phyloP scores from a whole-genome alignment of 2,888 invertebrate genomes.

The Watsonalla binaria region DNA sequence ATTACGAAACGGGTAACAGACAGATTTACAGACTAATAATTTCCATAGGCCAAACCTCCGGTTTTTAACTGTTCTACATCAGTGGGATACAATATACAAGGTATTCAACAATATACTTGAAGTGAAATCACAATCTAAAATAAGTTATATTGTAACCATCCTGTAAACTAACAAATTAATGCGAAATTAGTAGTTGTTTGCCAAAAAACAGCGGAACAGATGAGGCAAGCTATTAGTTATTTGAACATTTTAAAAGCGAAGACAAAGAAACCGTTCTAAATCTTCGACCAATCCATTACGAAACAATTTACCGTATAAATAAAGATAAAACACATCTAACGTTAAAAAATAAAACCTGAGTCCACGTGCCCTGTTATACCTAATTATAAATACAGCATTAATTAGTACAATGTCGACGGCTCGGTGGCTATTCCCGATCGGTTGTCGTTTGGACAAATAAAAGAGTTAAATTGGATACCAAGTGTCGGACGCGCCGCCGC shows the following conservation, averaged over 20 bases:
- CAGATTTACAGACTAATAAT: no score
- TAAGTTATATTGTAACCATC: no score
- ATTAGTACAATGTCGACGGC: conserved; percentile 17
- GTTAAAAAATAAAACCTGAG: background rate
- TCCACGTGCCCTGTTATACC: conserved; percentile 1
- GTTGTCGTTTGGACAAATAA: conserved; percentile 36
- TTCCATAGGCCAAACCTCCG: no score
- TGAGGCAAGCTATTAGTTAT: background rate
- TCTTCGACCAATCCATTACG: background rate
- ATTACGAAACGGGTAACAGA: no score
- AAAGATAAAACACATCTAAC: background rate
- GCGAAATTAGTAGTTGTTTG: background rate
- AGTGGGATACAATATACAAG: no score
- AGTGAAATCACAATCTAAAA: no score
- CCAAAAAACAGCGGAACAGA: background rate
- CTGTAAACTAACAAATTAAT: background rate
- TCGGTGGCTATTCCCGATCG: conserved; percentile 23
- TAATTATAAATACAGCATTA: conserved; percentile 19
- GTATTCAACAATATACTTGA: no score
- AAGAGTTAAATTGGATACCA: conserved; percentile 58
- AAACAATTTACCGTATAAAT: no score
- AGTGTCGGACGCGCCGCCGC: conserved; percentile 39
- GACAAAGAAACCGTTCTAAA: background rate
- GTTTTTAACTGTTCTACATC: no score
- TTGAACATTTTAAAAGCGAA: background rate